phyloP scores from a whole-genome alignment of 2,888 invertebrate genomes.

The Polietes domitor region DNA sequence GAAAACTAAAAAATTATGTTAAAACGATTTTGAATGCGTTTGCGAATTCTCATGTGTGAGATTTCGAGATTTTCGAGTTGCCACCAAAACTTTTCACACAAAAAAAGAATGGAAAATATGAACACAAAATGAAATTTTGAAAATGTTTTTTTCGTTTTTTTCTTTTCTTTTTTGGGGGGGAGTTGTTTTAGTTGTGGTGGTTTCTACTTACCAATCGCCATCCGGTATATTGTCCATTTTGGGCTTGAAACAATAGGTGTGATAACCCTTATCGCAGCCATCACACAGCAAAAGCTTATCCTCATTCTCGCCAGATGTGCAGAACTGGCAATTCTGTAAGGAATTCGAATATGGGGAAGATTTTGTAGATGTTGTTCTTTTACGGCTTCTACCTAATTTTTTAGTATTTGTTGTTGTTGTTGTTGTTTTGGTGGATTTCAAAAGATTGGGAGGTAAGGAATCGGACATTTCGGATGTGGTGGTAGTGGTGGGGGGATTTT shows the following conservation, averaged over 20 bases:
- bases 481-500: constrained; percentile 62
- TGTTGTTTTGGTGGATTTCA: constrained; percentile 68
- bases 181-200: constrained; percentile 61
- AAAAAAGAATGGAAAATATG: constrained; percentile 8
- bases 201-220: constrained; percentile 92
- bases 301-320: constrained; percentile 97
- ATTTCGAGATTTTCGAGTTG: constrained; percentile 28
- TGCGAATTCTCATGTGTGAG: background rate
- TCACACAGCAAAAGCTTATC: constrained; percentile 97
- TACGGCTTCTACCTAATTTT: constrained; percentile 70
- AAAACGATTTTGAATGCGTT: background rate
- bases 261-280: constrained; percentile 98
- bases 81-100: constrained; percentile 55
- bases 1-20: background rate
- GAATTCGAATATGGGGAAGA: constrained; percentile 77
- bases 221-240: constrained; percentile 97
- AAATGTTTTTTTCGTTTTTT: background rate
- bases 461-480: constrained; percentile 41
- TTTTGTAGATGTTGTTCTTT: constrained; percentile 75
- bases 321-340: constrained; percentile 97
- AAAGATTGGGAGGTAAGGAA: constrained; percentile 67
- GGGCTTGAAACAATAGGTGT: constrained; percentile 99
- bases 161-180: background rate
- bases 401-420: constrained; percentile 68
- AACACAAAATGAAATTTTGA: constrained; percentile 27